Percentiles rank a stretch among this genome's conserved stretches.
phyloP scores from a whole-genome alignment of 2,888 invertebrate genomes.

The Anorthoa munda region DNA sequence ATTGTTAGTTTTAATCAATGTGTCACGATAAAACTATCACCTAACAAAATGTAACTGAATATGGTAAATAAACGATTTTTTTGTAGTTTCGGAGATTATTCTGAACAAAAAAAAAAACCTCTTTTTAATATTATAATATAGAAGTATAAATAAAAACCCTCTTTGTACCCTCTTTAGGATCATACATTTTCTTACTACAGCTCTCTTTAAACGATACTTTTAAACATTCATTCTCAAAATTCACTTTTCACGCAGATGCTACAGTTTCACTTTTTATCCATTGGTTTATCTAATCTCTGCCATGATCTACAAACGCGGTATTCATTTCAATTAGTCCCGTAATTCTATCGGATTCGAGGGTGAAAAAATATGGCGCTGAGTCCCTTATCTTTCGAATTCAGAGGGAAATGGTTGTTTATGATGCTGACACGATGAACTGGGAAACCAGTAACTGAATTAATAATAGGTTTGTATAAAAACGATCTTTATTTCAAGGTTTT shows the following conservation, averaged over 20 bases:
- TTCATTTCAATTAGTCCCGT: slow-evolving; percentile 54
- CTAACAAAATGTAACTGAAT: too few relatives aligned
- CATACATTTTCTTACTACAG: too few relatives aligned
- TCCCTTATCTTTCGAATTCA: slow-evolving; percentile 46
- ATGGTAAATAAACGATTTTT: too few relatives aligned
- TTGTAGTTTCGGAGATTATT: too few relatives aligned
- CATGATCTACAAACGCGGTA: slow-evolving; percentile 22
- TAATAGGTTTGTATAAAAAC: not conserved
- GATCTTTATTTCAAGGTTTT: not conserved
- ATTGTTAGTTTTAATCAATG: too few relatives aligned
- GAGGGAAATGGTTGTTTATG: slow-evolving; percentile 42
- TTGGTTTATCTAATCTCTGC: slow-evolving; percentile 8
- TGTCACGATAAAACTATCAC: too few relatives aligned
- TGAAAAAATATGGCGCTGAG: slow-evolving; percentile 37
- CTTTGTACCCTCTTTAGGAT: too few relatives aligned
- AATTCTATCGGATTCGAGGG: slow-evolving; percentile 37
- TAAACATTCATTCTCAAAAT: not conserved
- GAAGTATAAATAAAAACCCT: too few relatives aligned
- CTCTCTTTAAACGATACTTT: not conserved
- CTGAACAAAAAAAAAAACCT: too few relatives aligned
- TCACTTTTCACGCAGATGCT: not conserved
- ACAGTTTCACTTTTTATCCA: not conserved
- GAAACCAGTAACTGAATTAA: slow-evolving; percentile 1
- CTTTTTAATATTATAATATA: too few relatives aligned
- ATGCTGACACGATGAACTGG: slow-evolving; percentile 5